A percentile compares a stretch with the other conserved stretches of the same genome.
These are phyloP conservation scores for Dioctria linearis DNA, from an alignment of 2,888 invertebrate species.

Conservation along the genomic window DNA sequence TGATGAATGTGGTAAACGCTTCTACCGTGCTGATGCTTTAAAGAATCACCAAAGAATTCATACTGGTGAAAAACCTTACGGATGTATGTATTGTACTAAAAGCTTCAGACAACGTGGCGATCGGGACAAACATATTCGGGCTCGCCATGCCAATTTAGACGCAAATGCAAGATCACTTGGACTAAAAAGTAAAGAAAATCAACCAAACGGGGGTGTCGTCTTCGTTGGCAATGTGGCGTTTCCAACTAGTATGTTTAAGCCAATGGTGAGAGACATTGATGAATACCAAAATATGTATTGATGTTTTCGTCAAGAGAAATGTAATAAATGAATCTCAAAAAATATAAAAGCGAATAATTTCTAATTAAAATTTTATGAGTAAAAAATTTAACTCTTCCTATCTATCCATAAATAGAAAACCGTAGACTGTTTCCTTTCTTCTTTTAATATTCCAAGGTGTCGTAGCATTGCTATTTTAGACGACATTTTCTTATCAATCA, in stretches of 20 bases:
- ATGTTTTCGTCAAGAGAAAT: neutral
- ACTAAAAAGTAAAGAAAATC: slow-evolving; percentile 24
- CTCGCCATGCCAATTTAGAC: slow-evolving; percentile 72
- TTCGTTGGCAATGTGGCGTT: slow-evolving; percentile 64
- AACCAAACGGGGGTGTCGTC: slow-evolving; percentile 56
- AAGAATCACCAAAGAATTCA: slow-evolving; percentile 78
- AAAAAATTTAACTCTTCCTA: slow-evolving; percentile 41
- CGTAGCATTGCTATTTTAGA: slow-evolving; percentile 64
- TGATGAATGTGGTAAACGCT: slow-evolving; percentile 76
- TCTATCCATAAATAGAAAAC: slow-evolving; percentile 64
- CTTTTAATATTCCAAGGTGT: slow-evolving; percentile 63
- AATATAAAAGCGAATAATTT: neutral
- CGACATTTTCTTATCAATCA: slow-evolving; percentile 64
- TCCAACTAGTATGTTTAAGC: slow-evolving; percentile 64
- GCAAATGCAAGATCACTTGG: slow-evolving; percentile 61
- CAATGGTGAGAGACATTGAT: slow-evolving; percentile 63
- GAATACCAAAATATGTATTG: slow-evolving; percentile 22
- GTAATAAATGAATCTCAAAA: neutral
- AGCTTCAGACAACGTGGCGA: slow-evolving; percentile 75
- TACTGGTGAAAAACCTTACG: slow-evolving; percentile 75
- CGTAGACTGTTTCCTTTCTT: slow-evolving; percentile 63
- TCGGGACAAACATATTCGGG: slow-evolving; percentile 74
- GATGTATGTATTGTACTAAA: slow-evolving; percentile 73
- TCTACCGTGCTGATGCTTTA: slow-evolving; percentile 77
- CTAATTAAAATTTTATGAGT: neutral